Evolutionary conservation across 2,888 invertebrate genomes (phyloP).

Genomic region (Galerucella calmariensis): DNA sequence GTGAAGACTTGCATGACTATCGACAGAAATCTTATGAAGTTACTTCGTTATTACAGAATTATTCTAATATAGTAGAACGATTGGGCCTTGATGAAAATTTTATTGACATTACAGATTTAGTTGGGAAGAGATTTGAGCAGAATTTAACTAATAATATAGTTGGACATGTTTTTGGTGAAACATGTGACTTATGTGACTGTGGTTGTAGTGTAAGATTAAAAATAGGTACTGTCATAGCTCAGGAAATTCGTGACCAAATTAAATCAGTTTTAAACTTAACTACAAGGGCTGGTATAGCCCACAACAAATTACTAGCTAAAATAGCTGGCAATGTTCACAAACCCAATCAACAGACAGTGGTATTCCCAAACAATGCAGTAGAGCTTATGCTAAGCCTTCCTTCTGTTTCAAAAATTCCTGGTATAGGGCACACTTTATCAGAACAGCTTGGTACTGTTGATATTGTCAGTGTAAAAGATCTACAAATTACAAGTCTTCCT

Average conservation of each 20-base stretch:
- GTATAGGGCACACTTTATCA: slow-evolving; percentile 79
- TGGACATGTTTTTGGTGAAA: slow-evolving; percentile 71
- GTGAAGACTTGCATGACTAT: slow-evolving; percentile 86
- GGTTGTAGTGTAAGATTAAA: slow-evolving; percentile 78
- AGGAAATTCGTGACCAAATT: slow-evolving; percentile 79
- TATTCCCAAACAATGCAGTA: slow-evolving; percentile 76
- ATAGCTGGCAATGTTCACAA: slow-evolving; percentile 78
- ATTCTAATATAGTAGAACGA: slow-evolving; percentile 80
- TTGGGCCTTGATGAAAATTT: slow-evolving; percentile 88
- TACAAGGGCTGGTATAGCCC: slow-evolving; percentile 84
- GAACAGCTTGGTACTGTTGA: slow-evolving; percentile 74
- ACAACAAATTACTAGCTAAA: slow-evolving; percentile 87
- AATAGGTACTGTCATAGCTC: slow-evolving; percentile 79
- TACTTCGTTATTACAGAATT: slow-evolving; percentile 76
- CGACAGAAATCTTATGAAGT: slow-evolving; percentile 82
- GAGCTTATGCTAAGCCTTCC: slow-evolving; percentile 75
- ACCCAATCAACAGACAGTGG: slow-evolving; percentile 84
- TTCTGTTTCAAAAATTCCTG: slow-evolving; percentile 75
- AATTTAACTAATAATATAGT: slow-evolving; percentile 46
- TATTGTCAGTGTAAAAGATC: slow-evolving; percentile 74
- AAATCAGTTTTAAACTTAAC: slow-evolving; percentile 78
- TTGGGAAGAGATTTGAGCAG: slow-evolving; percentile 66
- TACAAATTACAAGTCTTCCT: slow-evolving; percentile 71
- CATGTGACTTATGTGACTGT: slow-evolving; percentile 73
- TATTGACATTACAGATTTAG: slow-evolving; percentile 80